Evolutionary conservation across 2,888 invertebrate genomes (phyloP).

Genomic region (Hemaris fuciformis): DNA sequence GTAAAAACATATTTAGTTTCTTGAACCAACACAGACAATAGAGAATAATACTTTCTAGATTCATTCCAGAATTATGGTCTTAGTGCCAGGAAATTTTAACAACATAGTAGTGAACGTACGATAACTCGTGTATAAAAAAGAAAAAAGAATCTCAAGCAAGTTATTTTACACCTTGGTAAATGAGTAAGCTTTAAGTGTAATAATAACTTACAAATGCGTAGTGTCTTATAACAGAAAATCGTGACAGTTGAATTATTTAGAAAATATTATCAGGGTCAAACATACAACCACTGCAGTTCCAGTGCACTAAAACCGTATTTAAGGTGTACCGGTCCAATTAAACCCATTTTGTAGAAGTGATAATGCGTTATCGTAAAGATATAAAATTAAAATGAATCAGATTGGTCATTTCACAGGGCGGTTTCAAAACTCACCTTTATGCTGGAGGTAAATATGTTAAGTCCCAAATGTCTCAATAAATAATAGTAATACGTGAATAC

Average conservation of each 20-base stretch:
- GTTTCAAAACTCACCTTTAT: slow-evolving; percentile 64
- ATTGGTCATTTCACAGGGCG: slow-evolving; percentile 62
- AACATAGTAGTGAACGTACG: no score
- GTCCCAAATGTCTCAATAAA: background rate
- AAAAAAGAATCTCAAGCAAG: background rate
- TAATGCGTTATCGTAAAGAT: background rate
- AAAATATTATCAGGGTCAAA: slow-evolving; percentile 11
- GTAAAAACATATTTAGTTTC: no score
- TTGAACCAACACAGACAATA: no score
- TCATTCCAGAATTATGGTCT: no score
- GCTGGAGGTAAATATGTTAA: slow-evolving; percentile 22
- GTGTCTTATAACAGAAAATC: slow-evolving; percentile 65
- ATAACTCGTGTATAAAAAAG: no score
- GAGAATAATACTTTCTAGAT: no score
- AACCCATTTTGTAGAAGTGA: background rate
- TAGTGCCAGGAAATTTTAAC: no score
- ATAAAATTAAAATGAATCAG: slow-evolving; percentile 57
- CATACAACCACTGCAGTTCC: background rate
- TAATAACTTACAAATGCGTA: slow-evolving; percentile 68
- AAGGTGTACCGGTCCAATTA: background rate
- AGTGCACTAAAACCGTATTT: slow-evolving; percentile 11
- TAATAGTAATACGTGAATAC: slow-evolving; percentile 4
- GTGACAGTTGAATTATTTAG: slow-evolving; percentile 42
- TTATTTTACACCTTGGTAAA: background rate
- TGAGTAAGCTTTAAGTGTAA: slow-evolving; percentile 47